These are phyloP conservation scores for Denticeps clupeoides DNA, from an alignment of 2,797 vertebrate species.

Conservation along the genomic window DNA sequence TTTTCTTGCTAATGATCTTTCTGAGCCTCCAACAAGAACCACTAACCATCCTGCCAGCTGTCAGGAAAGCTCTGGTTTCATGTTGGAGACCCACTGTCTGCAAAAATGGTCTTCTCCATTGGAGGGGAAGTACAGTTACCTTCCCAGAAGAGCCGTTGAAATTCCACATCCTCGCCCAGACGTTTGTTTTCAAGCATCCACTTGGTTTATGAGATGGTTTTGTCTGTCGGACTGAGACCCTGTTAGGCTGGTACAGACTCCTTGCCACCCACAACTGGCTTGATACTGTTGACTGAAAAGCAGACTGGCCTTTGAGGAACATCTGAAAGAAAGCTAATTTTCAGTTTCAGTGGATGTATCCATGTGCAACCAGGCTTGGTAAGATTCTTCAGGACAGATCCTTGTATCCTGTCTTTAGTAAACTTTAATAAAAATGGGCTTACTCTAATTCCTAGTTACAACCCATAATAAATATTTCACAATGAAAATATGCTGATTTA, in stretches of 20 bases:
- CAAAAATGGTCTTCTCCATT: too few species aligned
- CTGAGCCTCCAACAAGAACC: slow-evolving; percentile 7
- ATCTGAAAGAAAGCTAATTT: neutral
- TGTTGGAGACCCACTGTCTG: slow-evolving; percentile 4
- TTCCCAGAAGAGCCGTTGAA: slow-evolving; percentile 5
- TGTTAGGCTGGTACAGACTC: too few species aligned
- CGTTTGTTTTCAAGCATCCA: neutral
- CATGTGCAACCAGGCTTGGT: neutral
- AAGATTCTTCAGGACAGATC: neutral
- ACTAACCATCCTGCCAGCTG: slow-evolving; percentile 25
- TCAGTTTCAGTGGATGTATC: slow-evolving; percentile 3
- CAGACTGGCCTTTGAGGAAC: slow-evolving; percentile 21
- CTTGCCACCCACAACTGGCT: neutral
- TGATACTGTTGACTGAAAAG: neutral
- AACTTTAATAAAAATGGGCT: neutral
- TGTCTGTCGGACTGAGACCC: neutral
- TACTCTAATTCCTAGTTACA: neutral
- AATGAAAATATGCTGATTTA: too few species aligned
- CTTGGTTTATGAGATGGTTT: slow-evolving; percentile 5
- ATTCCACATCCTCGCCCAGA: neutral
- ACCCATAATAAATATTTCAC: neutral
- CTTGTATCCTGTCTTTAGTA: neutral
- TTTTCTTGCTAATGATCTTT: too few species aligned
- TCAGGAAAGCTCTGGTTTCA: slow-evolving; percentile 14
- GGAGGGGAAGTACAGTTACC: too few species aligned